phyloP scores from a whole-genome alignment of 2,888 invertebrate species.

The Cataglyphis livida region DNA sequence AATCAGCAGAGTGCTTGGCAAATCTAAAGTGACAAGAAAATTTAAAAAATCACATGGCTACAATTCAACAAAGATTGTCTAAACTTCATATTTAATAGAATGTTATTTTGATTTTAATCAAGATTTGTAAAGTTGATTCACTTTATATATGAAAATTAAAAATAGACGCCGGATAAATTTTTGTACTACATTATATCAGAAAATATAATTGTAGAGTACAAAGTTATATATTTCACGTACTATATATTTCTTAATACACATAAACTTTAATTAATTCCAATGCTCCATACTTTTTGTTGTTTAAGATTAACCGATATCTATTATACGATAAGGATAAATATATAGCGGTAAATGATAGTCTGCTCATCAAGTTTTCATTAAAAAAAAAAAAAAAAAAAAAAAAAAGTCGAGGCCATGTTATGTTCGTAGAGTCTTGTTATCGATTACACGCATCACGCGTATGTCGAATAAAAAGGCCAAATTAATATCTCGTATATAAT shows the following conservation, averaged over 20 bases:
- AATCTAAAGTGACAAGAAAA: neutral
- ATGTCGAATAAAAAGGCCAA: neutral
- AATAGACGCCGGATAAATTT: neutral
- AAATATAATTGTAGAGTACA: neutral
- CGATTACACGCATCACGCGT: constrained; percentile 7
- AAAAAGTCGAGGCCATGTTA: neutral
- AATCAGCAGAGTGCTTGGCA: neutral
- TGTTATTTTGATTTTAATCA: neutral
- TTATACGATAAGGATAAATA: neutral
- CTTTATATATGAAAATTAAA: neutral
- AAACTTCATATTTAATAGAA: neutral
- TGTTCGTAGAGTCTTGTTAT: neutral
- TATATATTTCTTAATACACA: neutral
- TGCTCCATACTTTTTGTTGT: neutral
- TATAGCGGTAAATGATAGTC: neutral
- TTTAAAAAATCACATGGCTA: neutral
- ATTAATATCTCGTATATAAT: neutral
- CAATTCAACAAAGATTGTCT: neutral
- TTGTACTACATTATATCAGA: neutral
- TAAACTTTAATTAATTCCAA: neutral
- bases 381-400: constrained; percentile 14
- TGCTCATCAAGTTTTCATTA: neutral
- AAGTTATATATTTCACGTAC: neutral
- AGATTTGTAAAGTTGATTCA: neutral
- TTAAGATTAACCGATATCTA: neutral